These are phyloP conservation scores for Psilopogon haemacephalus DNA, from an alignment of 2,113 vertebrate species.

Conservation along the genomic window DNA sequence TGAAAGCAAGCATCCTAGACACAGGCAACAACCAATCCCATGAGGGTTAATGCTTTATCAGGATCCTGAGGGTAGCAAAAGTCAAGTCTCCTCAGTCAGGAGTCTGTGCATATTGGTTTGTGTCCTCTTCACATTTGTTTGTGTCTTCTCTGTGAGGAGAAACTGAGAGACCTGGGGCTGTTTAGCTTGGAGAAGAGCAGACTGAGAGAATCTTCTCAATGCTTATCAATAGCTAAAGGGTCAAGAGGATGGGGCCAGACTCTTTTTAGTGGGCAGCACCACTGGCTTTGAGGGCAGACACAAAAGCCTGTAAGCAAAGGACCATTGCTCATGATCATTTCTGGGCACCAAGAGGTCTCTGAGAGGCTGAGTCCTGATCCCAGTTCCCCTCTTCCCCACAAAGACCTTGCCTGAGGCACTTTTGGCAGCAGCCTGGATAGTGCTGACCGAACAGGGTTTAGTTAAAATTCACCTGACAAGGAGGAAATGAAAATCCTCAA, in stretches of 20 bases:
- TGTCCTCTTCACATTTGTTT: no score
- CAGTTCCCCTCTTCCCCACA: background rate
- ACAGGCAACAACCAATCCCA: rapidly evolving
- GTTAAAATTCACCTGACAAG: background rate
- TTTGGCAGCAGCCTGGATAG: background rate
- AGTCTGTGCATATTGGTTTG: background rate
- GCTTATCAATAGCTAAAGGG: no score
- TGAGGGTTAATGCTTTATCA: background rate
- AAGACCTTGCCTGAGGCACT: background rate
- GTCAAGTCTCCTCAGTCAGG: background rate
- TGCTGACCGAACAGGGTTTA: background rate
- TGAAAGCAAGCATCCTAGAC: background rate
- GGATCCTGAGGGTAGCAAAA: background rate
- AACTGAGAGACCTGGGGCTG: background rate
- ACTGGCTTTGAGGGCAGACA: background rate
- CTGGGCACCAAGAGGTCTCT: background rate
- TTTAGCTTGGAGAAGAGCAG: no score
- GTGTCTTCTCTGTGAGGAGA: background rate
- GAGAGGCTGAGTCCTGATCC: background rate
- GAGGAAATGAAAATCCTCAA: slow-evolving; percentile 47
- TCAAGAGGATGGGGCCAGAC: no score
- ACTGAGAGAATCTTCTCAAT: no score
- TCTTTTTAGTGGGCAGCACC: no score
- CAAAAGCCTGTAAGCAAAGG: background rate
- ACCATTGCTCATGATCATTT: background rate